A percentile compares a stretch with the other conserved stretches of the same genome.
Conservation (phyloP, 2,888 invertebrate species). For the Pandemis cinnamomeana region DNA sequence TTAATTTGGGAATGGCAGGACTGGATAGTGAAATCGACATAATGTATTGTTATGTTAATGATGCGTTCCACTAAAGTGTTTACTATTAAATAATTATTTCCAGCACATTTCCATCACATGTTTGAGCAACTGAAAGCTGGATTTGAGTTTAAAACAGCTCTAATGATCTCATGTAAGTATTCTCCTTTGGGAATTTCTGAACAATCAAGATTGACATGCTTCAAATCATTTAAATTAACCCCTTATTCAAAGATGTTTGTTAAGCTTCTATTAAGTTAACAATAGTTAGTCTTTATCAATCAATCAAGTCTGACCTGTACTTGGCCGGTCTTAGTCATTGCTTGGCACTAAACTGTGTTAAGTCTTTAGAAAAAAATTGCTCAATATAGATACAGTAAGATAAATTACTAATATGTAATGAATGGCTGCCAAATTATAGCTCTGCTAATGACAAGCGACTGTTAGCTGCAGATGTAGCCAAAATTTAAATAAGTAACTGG, state of each 20-base stretch:
- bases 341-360: background rate
- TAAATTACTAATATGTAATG: background rate
- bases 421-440: constrained; percentile 1
- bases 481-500: background rate
- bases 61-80: constrained; percentile 14
- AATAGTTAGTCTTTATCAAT: too few species aligned
- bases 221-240: background rate
- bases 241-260: too few species aligned
- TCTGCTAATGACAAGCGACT: background rate
- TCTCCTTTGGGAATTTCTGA: background rate
- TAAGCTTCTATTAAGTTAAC: too few species aligned
- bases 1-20: background rate
- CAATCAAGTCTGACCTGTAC: too few species aligned
- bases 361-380: background rate
- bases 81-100: constrained; percentile 55
- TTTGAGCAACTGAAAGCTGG: constrained; percentile 91
- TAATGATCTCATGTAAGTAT: constrained; percentile 89
- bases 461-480: background rate
- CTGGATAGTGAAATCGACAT: background rate
- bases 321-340: too few species aligned
- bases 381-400: background rate
- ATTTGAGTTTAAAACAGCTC: constrained; percentile 87
- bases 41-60: constrained; percentile 20
- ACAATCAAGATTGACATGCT: too few species aligned
- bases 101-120: constrained; percentile 97